phyloP scores from a whole-genome alignment of 2,113 vertebrate genomes.

The Pluvialis apricaria region DNA sequence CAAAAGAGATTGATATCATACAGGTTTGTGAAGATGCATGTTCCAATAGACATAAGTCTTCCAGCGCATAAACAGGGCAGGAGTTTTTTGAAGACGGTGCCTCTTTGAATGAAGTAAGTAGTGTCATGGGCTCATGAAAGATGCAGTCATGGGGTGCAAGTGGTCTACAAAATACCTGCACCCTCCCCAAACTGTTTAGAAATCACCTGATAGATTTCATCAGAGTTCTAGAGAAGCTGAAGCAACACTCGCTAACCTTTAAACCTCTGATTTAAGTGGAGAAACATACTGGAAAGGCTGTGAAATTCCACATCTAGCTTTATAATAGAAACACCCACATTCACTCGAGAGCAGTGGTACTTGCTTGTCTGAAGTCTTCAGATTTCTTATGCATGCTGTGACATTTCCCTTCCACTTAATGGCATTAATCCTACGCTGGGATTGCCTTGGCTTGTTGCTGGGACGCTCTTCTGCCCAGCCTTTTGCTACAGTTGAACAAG shows the following conservation, averaged over 20 bases:
- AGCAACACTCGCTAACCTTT: background rate
- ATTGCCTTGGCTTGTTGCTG: constrained; percentile 57
- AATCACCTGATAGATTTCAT: background rate
- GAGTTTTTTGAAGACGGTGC: background rate
- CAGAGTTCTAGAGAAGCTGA: background rate
- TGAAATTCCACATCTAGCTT: constrained; percentile 13
- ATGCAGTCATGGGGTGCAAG: background rate
- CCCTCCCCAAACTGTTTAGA: background rate
- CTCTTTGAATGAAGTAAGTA: background rate
- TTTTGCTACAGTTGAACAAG: background rate
- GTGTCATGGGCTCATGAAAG: background rate
- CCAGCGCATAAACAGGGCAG: background rate
- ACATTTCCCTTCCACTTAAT: constrained; percentile 55
- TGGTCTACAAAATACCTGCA: background rate
- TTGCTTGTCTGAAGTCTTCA: constrained; percentile 13
- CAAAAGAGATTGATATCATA: background rate
- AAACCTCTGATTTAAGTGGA: background rate
- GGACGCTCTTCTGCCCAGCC: background rate
- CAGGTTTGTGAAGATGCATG: background rate
- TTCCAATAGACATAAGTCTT: background rate
- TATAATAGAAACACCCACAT: constrained; percentile 25
- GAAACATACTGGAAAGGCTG: background rate
- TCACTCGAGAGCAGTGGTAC: background rate
- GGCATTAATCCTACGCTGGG: background rate
- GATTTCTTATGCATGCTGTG: constrained; percentile 47